Conservation (phyloP, 2,113 vertebrate species). For the Ovibos moschatus region DNA sequence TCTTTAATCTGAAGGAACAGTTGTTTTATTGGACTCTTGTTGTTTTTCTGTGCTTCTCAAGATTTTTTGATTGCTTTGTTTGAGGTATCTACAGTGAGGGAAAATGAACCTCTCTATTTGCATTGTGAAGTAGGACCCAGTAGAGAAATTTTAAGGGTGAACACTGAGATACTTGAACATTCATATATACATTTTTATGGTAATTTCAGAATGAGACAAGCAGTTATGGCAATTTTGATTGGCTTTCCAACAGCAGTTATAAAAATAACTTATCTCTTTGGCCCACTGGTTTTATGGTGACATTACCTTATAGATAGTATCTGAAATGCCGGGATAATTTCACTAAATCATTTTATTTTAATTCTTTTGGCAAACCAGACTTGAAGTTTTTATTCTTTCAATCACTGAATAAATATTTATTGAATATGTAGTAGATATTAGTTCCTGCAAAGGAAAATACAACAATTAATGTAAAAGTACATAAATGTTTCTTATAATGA, state of each 20-base stretch:
- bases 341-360: background rate
- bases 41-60: constrained; percentile 27
- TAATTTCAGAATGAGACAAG: background rate
- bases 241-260: background rate
- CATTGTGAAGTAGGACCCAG: background rate
- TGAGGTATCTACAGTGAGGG: background rate
- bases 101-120: background rate
- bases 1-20: constrained; percentile 26
- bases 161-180: constrained; percentile 1
- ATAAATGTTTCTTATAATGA: background rate
- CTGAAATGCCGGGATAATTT: background rate
- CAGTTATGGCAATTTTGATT: background rate
- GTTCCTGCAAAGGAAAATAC: background rate
- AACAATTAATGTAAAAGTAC: background rate
- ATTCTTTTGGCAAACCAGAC: background rate
- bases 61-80: constrained; percentile 39
- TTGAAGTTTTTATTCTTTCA: background rate
- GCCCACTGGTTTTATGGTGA: background rate
- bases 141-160: constrained; percentile 43
- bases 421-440: background rate
- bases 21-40: constrained; percentile 45
- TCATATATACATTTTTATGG: background rate
- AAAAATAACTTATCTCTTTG: background rate
- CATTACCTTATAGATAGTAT: background rate
- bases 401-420: background rate